Percentiles rank a stretch among this genome's conserved stretches.
Conservation (phyloP, 2,113 vertebrate species). For the Trogon surrucura region DNA sequence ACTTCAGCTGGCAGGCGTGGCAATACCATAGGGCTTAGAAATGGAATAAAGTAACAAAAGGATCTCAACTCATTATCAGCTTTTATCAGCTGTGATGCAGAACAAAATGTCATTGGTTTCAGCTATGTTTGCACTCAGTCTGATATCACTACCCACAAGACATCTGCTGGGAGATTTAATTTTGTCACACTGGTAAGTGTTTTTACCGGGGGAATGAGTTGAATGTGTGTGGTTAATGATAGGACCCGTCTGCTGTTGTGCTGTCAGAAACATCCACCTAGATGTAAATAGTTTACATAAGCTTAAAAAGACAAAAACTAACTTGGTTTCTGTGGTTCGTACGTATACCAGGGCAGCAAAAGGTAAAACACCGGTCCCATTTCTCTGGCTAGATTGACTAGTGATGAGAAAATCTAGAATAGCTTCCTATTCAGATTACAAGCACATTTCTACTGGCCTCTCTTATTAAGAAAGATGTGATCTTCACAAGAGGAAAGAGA, state of each 20-base stretch:
- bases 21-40: not conserved
- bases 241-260: not conserved
- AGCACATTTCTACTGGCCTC: not conserved
- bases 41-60: constrained; percentile 15
- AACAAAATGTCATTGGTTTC: constrained; percentile 39
- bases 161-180: constrained; percentile 54
- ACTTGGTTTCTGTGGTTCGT: not conserved
- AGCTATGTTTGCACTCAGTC: constrained; percentile 44
- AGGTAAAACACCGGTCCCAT: not conserved
- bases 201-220: constrained; percentile 39
- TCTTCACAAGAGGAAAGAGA: not conserved
- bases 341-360: not conserved
- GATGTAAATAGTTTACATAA: constrained; percentile 42
- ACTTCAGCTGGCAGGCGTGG: not conserved
- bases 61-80: not conserved
- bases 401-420: not conserved
- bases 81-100: constrained; percentile 38
- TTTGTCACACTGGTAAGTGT: constrained; percentile 39
- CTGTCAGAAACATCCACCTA: constrained; percentile 12
- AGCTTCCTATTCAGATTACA: not conserved
- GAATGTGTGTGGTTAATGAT: not conserved
- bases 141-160: constrained; percentile 58
- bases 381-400: not conserved
- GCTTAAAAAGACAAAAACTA: not conserved
- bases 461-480: not conserved